phyloP scores from a whole-genome alignment of 1,140 invertebrate species.

The Phocides pigmalion region DNA sequence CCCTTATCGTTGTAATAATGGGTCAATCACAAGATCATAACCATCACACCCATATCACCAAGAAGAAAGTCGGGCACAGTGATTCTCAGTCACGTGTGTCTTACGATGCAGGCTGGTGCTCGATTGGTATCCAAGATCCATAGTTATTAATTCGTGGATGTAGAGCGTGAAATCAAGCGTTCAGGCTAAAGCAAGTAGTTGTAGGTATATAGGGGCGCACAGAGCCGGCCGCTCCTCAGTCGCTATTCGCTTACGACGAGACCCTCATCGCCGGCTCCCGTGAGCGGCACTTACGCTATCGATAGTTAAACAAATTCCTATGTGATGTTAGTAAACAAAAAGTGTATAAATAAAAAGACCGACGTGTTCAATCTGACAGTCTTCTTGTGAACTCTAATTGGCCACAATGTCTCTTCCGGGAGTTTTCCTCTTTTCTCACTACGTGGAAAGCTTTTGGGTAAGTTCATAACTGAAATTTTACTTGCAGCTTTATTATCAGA shows the following conservation, averaged over 20 bases:
- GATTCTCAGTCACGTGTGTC: constrained; percentile 45
- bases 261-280: constrained; percentile 40
- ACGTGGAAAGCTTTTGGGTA: constrained; percentile 78
- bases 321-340: constrained; percentile 81
- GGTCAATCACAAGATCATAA: constrained; percentile 49
- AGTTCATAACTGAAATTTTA: constrained; percentile 45
- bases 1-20: constrained; percentile 51
- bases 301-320: constrained; percentile 64
- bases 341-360: constrained; percentile 75
- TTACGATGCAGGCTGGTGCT: constrained; percentile 36
- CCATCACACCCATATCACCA: constrained; percentile 8
- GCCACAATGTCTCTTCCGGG: constrained; percentile 74
- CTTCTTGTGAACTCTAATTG: constrained; percentile 59
- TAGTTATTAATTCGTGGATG: constrained; percentile 73
- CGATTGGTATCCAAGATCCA: constrained; percentile 59
- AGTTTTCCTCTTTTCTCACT: constrained; percentile 72
- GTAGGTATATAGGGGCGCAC: constrained; percentile 73
- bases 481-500: not conserved
- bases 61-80: constrained; percentile 48
- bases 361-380: constrained; percentile 56
- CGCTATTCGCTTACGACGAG: constrained; percentile 44
- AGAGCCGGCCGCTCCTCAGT: constrained; percentile 57
- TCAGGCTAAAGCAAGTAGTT: constrained; percentile 69
- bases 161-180: constrained; percentile 79
- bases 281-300: constrained; percentile 44